phyloP scores from a whole-genome alignment of 2,797 vertebrate genomes.

The Poliocrania exsul region DNA sequence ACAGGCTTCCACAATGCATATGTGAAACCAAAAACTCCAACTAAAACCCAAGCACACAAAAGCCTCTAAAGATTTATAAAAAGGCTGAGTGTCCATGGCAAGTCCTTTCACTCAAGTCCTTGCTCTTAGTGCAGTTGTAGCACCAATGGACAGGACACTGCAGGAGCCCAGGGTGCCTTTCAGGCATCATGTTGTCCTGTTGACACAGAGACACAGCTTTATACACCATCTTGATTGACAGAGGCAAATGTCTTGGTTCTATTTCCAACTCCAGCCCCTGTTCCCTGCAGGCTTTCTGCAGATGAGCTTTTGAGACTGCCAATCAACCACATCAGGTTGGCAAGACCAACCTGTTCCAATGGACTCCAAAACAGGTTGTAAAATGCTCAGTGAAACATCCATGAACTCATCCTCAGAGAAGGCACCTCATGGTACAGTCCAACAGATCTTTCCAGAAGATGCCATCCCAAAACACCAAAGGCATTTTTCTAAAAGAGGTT shows the following conservation, averaged over 20 bases:
- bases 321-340: fast-evolving
- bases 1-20: not conserved
- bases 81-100: fast-evolving
- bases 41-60: not conserved
- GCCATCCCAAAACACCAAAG: not conserved
- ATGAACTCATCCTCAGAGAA: not conserved
- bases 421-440: not conserved
- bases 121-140: not conserved
- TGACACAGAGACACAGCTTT: not conserved
- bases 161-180: not conserved
- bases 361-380: not conserved
- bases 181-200: fast-evolving
- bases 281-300: not conserved
- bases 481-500: not conserved
- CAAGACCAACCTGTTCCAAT: not conserved
- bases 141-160: not conserved
- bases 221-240: not conserved
- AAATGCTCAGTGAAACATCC: not conserved
- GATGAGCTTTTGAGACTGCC: not conserved
- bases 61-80: not conserved
- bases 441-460: not conserved
- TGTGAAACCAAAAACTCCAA: not conserved
- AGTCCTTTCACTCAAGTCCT: not conserved
- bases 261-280: not conserved
- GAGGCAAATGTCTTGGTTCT: not conserved